Conservation (phyloP, 2,797 vertebrate genomes). For the Bradypodion ventrale region DNA sequence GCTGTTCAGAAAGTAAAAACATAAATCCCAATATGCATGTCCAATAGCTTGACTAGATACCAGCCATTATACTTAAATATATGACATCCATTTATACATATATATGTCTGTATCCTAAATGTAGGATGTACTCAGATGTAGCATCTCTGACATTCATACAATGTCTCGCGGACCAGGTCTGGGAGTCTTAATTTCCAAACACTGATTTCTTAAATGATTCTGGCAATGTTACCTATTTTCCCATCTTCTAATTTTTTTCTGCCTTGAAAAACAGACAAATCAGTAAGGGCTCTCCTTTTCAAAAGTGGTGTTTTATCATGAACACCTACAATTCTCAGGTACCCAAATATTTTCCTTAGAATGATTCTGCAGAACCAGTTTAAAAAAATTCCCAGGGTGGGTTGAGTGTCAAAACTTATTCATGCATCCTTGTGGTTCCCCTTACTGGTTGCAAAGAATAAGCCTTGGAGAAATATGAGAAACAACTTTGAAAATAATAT, state of each 20-base stretch:
- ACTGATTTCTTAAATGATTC: neutral
- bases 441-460: neutral
- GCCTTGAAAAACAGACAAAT: constrained; percentile 9
- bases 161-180: neutral
- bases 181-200: neutral
- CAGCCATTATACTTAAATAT: neutral
- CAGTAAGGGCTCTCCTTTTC: constrained; percentile 4
- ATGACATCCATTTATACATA: neutral
- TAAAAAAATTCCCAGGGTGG: neutral
- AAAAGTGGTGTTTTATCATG: constrained; percentile 5
- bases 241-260: neutral
- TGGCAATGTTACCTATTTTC: neutral
- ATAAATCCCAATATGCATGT: neutral
- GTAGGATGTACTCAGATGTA: neutral
- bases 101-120: too few relatives aligned
- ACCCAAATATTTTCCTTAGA: neutral
- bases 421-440: neutral
- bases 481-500: constrained; percentile 5
- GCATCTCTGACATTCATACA: neutral
- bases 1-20: neutral
- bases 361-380: neutral
- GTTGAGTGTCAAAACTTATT: neutral
- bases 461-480: neutral
- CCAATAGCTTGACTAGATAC: neutral
- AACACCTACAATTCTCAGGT: neutral